Percentiles rank a stretch among this genome's conserved stretches.
Conservation (phyloP, 2,888 invertebrate species). For the Nowickia ferox region DNA sequence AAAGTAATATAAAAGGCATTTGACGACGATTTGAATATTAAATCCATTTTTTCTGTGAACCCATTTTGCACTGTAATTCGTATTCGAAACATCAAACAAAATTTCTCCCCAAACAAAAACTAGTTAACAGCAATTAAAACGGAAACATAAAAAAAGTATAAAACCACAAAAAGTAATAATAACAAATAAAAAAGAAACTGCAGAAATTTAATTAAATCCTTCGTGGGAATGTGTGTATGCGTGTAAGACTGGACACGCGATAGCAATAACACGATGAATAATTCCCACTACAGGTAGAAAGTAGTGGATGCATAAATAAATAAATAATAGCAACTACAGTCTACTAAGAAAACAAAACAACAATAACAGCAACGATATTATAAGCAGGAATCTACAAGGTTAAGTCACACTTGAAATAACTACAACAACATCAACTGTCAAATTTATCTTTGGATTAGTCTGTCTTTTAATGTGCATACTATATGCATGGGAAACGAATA, state of each 20-base stretch:
- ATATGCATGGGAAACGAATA: slow-evolving; percentile 28
- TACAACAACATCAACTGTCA: slow-evolving; percentile 51
- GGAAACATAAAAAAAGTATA: neutral
- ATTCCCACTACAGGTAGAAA: slow-evolving; percentile 26
- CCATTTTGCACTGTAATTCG: slow-evolving; percentile 1
- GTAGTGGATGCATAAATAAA: slow-evolving; percentile 24
- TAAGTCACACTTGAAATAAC: slow-evolving; percentile 63
- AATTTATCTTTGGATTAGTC: neutral
- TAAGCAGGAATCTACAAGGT: slow-evolving; percentile 69
- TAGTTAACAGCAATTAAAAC: slow-evolving; percentile 47
- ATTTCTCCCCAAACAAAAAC: slow-evolving; percentile 19
- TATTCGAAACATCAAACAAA: slow-evolving; percentile 36
- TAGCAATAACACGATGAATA: slow-evolving; percentile 25
- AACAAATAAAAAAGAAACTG: slow-evolving; percentile 14
- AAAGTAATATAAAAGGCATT: neutral
- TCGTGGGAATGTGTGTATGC: neutral
- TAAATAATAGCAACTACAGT: slow-evolving; percentile 7
- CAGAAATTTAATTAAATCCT: slow-evolving; percentile 11
- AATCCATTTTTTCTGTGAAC: slow-evolving; percentile 37
- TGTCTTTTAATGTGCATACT: slow-evolving; percentile 10
- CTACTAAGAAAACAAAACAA: slow-evolving; percentile 59
- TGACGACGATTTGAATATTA: neutral
- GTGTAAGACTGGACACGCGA: slow-evolving; percentile 33
- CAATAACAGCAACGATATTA: slow-evolving; percentile 69
- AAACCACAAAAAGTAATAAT: slow-evolving; percentile 21